Evolutionary conservation across 2,113 vertebrate species (phyloP).

Genomic region (Asarcornis scutulata): DNA sequence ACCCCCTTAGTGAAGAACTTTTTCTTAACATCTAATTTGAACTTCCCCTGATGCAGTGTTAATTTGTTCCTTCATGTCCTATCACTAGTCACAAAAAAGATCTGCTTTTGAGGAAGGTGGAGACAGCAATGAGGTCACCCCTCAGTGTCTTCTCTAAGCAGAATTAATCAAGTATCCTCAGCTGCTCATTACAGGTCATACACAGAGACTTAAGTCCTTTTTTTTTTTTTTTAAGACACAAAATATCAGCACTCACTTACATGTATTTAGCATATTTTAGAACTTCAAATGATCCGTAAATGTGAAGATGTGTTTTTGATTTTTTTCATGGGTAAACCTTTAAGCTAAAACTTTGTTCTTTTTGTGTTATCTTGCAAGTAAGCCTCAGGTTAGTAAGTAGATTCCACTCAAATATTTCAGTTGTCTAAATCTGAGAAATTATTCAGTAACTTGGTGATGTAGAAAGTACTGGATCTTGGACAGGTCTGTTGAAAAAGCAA

Average conservation of each 20-base stretch:
- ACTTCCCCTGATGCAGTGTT: neutral
- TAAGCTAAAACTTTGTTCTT: neutral
- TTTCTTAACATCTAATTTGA: neutral
- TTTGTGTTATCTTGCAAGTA: neutral
- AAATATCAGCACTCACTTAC: neutral
- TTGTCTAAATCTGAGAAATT: neutral
- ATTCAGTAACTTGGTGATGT: neutral
- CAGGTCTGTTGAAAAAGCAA: neutral
- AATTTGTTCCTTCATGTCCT: neutral
- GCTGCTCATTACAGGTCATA: neutral
- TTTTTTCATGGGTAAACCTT: neutral
- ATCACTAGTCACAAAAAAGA: neutral
- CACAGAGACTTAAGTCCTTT: neutral
- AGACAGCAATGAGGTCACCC: neutral
- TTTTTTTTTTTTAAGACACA: neutral
- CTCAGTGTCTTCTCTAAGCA: neutral
- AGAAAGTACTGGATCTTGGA: neutral
- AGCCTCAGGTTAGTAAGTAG: neutral
- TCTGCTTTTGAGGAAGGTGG: neutral
- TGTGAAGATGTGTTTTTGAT: neutral
- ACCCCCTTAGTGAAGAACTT: neutral
- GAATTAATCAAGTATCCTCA: neutral
- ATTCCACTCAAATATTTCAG: neutral
- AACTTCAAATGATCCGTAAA: neutral
- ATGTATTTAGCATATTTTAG: neutral